Conservation (phyloP, 2,797 vertebrate genomes). For the Alca torda region DNA sequence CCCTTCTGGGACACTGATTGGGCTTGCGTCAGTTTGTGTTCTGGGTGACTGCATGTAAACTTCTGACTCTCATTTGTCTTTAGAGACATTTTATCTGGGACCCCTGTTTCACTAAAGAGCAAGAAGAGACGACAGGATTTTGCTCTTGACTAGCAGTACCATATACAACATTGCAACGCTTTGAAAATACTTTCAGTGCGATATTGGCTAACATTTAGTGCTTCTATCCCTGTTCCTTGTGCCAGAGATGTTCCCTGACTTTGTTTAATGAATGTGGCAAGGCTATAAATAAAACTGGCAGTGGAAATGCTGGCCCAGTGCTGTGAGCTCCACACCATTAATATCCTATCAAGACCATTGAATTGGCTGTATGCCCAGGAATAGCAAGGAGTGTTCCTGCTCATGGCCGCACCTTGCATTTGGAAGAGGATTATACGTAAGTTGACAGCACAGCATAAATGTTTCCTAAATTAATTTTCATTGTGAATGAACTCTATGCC, state of each 20-base stretch:
- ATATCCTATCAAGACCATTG: conserved; percentile 6
- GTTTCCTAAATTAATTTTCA: neutral
- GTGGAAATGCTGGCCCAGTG: neutral
- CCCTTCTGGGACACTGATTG: neutral
- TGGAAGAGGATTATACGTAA: neutral
- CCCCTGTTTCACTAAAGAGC: neutral
- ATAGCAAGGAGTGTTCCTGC: neutral
- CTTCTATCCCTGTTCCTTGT: neutral
- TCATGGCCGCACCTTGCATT: neutral
- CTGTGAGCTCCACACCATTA: neutral
- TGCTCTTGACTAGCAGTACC: neutral
- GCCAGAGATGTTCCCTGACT: neutral
- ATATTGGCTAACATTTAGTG: neutral
- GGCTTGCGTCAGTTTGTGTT: neutral
- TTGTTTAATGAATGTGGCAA: neutral
- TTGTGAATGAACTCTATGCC: neutral
- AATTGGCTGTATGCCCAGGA: conserved; percentile 22
- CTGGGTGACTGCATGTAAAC: neutral
- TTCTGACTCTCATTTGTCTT: neutral
- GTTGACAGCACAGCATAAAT: conserved; percentile 5
- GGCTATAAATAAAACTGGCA: conserved; percentile 28
- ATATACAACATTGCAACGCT: neutral
- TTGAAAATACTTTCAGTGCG: neutral
- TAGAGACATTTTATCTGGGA: neutral
- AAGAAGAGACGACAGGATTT: neutral